These are phyloP conservation scores for Ornithorhynchus anatinus DNA, from an alignment of 2,113 vertebrate genomes.

Conservation along the genomic window DNA sequence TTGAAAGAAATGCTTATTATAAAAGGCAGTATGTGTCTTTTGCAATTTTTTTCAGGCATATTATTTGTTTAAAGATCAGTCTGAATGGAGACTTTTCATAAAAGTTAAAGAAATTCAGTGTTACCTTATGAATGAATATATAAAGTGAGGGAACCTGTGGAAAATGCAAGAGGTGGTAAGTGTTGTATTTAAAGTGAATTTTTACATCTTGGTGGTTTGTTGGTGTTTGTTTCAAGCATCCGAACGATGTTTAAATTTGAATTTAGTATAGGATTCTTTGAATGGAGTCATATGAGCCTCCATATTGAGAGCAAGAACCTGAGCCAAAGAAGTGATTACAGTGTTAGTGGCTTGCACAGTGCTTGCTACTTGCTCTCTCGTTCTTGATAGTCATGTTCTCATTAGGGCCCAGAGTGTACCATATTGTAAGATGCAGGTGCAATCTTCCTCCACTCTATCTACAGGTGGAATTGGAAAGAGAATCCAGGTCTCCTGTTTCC, in stretches of 20 bases:
- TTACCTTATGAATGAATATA: background rate
- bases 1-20: background rate
- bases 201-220: background rate
- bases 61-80: background rate
- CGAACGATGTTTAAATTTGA: background rate
- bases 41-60: too few relatives aligned
- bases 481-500: too few relatives aligned
- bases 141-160: background rate
- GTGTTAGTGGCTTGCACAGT: too few relatives aligned
- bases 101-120: background rate
- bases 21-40: background rate
- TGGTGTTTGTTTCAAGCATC: background rate
- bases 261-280: background rate
- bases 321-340: too few relatives aligned
- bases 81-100: background rate
- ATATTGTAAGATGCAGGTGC: too few relatives aligned
- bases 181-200: background rate
- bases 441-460: too few relatives aligned
- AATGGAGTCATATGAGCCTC: accelerated
- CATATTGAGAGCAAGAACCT: background rate
- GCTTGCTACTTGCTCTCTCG: too few relatives aligned
- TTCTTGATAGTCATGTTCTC: too few relatives aligned
- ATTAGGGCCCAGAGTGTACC: too few relatives aligned
- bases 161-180: background rate
- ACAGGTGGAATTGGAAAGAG: too few relatives aligned